phyloP scores from a whole-genome alignment of 2,888 invertebrate genomes.

The Quadroppia sp. region DNA sequence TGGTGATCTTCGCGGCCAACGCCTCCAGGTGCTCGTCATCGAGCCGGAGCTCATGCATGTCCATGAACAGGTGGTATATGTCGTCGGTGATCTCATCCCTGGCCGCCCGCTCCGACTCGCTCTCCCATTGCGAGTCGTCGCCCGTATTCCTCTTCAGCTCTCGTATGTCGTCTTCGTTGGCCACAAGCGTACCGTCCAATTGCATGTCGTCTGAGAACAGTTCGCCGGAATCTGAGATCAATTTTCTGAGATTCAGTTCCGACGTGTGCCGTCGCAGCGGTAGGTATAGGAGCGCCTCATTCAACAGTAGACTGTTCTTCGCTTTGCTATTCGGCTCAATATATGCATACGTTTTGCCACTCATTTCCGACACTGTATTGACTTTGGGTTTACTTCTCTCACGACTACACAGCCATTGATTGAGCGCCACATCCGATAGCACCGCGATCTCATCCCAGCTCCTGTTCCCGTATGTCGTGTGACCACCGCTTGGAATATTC shows the following conservation, averaged over 20 bases:
- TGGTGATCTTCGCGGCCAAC: neutral
- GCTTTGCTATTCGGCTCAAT: neutral
- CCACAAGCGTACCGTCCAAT: neutral
- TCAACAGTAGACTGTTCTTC: conserved; percentile 29
- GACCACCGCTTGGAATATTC: neutral
- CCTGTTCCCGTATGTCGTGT: neutral
- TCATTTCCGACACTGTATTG: neutral
- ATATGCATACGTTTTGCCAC: neutral
- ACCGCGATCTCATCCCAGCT: neutral
- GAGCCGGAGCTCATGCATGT: conserved; percentile 7
- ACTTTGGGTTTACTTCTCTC: neutral
- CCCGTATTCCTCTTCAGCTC: neutral
- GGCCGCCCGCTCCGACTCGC: neutral
- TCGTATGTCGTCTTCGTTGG: neutral
- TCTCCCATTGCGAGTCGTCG: neutral
- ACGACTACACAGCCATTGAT: neutral
- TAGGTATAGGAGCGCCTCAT: neutral
- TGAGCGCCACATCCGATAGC: neutral
- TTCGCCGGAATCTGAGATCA: neutral
- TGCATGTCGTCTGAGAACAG: neutral
- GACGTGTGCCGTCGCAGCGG: conserved; percentile 1
- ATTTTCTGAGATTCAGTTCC: neutral
- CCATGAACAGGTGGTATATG: neutral
- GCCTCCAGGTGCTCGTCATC: neutral
- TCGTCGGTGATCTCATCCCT: neutral